Evolutionary conservation across 2,797 vertebrate genomes (phyloP).

Genomic region (Distichodus sexfasciatus): DNA sequence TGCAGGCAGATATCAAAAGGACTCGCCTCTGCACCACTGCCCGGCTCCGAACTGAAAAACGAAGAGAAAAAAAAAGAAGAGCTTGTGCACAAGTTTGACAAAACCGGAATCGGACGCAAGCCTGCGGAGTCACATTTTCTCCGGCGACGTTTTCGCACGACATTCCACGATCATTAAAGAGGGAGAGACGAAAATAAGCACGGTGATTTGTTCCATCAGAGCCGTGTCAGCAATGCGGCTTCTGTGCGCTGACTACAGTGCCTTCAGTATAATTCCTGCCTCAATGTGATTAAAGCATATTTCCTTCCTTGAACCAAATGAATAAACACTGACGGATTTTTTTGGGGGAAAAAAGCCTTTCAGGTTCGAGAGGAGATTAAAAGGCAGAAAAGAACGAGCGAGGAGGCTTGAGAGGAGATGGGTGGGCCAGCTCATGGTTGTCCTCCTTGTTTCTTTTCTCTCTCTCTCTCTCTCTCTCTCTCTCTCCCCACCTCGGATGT

Average conservation of each 20-base stretch:
- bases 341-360: constrained; percentile 51
- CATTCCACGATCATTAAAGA: constrained; percentile 21
- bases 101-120: constrained; percentile 20
- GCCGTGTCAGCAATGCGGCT: constrained; percentile 5
- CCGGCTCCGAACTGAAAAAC: no score
- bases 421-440: constrained; percentile 50
- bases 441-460: constrained; percentile 55
- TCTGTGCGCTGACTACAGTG: constrained; percentile 25
- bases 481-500: constrained; percentile 49
- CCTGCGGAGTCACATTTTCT: constrained; percentile 16
- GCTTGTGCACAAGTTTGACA: not conserved
- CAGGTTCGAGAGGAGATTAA: constrained; percentile 45
- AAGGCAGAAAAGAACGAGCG: constrained; percentile 33
- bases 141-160: constrained; percentile 18
- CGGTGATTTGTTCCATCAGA: constrained; percentile 40
- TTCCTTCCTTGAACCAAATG: constrained; percentile 44
- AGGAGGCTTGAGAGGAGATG: constrained; percentile 34
- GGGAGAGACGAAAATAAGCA: constrained; percentile 43
- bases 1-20: constrained; percentile 64
- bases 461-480: no score
- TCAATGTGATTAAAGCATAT: constrained; percentile 51
- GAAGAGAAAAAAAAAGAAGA: no score
- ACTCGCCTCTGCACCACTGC: constrained; percentile 53
- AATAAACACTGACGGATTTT: constrained; percentile 52
- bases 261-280: constrained; percentile 42